Evolutionary conservation across 2,888 invertebrate genomes (phyloP).

Genomic region (Euspilapteryx auroguttella): DNA sequence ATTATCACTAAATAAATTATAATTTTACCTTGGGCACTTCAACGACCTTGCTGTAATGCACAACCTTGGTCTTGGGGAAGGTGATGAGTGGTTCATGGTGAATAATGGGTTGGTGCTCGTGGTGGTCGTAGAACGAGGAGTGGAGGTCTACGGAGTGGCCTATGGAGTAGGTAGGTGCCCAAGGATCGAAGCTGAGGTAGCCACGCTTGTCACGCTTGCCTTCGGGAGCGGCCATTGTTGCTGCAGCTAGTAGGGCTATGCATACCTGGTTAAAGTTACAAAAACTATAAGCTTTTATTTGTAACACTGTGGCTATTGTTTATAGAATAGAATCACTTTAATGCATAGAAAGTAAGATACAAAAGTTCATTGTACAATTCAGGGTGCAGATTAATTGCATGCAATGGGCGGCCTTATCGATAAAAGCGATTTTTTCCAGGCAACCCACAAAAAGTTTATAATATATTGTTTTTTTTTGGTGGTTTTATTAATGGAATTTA

Average conservation of each 20-base stretch:
- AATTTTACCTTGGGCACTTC: constrained; percentile 22
- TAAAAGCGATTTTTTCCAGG: no score
- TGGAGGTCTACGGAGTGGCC: background rate
- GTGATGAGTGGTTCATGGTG: constrained; percentile 9
- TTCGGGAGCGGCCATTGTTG: constrained; percentile 13
- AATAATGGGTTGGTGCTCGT: constrained; percentile 2
- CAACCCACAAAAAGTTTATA: no score
- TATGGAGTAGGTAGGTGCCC: background rate
- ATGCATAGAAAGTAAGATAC: no score
- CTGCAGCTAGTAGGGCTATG: constrained; percentile 15
- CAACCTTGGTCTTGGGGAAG: constrained; percentile 13
- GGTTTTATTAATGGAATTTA: no score
- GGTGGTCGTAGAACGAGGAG: constrained; percentile 5
- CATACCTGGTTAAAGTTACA: constrained; percentile 12
- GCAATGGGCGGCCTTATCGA: no score
- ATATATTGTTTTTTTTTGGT: no score
- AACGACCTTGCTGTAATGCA: constrained; percentile 20
- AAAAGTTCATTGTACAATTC: no score
- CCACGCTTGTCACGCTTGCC: constrained; percentile 21
- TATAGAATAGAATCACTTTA: background rate
- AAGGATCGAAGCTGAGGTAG: constrained; percentile 5
- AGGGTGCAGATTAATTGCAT: no score
- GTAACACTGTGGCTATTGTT: background rate
- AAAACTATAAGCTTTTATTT: background rate
- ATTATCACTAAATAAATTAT: no score